A percentile compares a stretch with the other conserved stretches of the same genome.
Conservation (phyloP, 2,888 invertebrate species). For the Oscheius sp. region DNA sequence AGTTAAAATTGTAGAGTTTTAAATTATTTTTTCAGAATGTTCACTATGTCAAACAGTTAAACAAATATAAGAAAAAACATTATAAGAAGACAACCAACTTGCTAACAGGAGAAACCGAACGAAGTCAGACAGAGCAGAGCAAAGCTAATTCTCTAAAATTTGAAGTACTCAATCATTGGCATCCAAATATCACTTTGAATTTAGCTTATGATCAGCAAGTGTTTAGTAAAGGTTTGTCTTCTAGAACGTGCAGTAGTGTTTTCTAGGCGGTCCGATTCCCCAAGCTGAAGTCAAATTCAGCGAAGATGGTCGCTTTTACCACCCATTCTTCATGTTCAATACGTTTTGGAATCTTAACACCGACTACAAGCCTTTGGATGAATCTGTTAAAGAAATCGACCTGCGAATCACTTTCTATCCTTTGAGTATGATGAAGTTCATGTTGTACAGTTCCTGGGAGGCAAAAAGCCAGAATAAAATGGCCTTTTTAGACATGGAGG, state of each 20-base stretch:
- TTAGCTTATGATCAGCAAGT: constrained; percentile 93
- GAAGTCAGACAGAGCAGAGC: constrained; percentile 73
- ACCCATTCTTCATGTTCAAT: constrained; percentile 92
- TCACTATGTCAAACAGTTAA: constrained; percentile 53
- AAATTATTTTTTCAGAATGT: constrained; percentile 53
- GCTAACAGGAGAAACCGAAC: constrained; percentile 82
- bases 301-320: constrained; percentile 86
- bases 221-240: constrained; percentile 84
- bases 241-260: neutral
- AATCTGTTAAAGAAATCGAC: constrained; percentile 78
- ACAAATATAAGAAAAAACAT: constrained; percentile 84
- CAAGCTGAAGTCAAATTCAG: constrained; percentile 74
- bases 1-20: too few relatives aligned
- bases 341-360: constrained; percentile 99
- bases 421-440: too few relatives aligned
- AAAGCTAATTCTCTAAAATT: constrained; percentile 75
- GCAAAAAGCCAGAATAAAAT: too few relatives aligned
- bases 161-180: constrained; percentile 93
- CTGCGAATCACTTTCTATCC: too few relatives aligned
- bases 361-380: constrained; percentile 83
- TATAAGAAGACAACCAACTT: constrained; percentile 92
- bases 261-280: neutral
- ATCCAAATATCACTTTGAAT: constrained; percentile 96
- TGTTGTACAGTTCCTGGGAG: too few relatives aligned
- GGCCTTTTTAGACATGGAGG: constrained; percentile 75